Base-by-base conservation (phyloP, 23 tunicate species). In the Halocynthia roretzi region DNA sequence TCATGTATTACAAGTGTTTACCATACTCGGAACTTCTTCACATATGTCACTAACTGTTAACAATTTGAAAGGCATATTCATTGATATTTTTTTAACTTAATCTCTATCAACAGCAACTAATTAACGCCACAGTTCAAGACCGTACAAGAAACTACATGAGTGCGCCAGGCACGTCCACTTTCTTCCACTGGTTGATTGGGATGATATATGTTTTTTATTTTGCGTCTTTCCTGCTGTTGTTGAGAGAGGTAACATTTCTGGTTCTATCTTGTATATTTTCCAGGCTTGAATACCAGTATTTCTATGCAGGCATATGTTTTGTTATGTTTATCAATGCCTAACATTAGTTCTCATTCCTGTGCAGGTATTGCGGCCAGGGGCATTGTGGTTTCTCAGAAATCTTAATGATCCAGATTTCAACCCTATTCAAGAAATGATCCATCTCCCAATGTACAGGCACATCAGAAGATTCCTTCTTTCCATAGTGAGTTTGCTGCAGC, bases 331-430 rank as follows among this genome's bases (percentile, higher is more conserved):
- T 2, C 44, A 31, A 31, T 31, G 44, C 1, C 44, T 31, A 31
- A 1, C 44, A 2, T n/a, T 31, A 31, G 44, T 1, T 31, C 44
- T 31, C 2, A 31, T 31, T 31, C 44, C 44, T 31, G 44, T 31
- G 44, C 44, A 31, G 44, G 44, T 91, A 17, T 52, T 91, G 11
- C 83, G 97, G 6, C 97, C 97, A 15, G 91, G 91, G 7, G 78
- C 86, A 63, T 53, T 91, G 64, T 91, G 97, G 97, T 91, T 91
- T 71, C 75, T 91, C 12, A 63, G 86, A 62, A 91, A 81, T 48
- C 54, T 91, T 14, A 91, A 91, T 53, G 97, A 91, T 60, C 97
- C 90, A 8, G 86, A 85, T 21, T 91, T 91, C 50, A 91, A 85
- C 67, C 90, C 90, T 0, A 81, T 85, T 10, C 84, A 83, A 19